Base-by-base conservation (phyloP, 1,140 invertebrate genomes). In the Leptinotarsa lineolata region DNA sequence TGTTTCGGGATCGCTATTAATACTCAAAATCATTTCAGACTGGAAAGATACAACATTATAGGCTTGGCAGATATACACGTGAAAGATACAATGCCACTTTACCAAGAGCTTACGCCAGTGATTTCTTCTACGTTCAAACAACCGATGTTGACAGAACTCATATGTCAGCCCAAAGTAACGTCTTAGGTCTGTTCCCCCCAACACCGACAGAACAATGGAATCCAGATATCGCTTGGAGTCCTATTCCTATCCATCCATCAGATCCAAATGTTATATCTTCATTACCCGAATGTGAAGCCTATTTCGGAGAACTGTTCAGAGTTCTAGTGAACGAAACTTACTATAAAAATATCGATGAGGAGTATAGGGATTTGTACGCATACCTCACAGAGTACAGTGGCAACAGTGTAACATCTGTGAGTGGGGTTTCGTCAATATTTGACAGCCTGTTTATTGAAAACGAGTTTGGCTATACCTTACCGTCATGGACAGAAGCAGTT, bases 11-110 rank as follows among this genome's bases (percentile, higher is more conserved):
- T 2, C 11, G 11, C 11, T 39, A 39, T 39, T 39, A 11, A 39
- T 11, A 39, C 30, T 39, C 30, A 39, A 8, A 39, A 1, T 39
- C 30, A 11, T 78, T 79, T 13, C 77, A 92, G 91, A 83, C 85
- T 77, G 91, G 91, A 66, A 89, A 90, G 84, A 79, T 82, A 70
- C 85, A 88, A 74, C 87, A 90, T 72, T 92, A 88, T 79, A 84
- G 88, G 75, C 86, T 88, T 78, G 91, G 91, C 21, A 76, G 86
- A 67, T 91, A 85, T 80, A 77, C 92, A 22, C 84, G 90, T 73
- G 78, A 86, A 73, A 85, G 89, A 73, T 92, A 92, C 78, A 81
- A 85, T 54, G 75, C 84, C 68, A 90, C 90, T 79, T 79, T 92
- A 65, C 87, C 86, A 16, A 81, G 82, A 13, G 79, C 80, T 44